Evolutionary conservation across 2,888 invertebrate genomes (phyloP).

Genomic region (Omphaloscelis lunosa): DNA sequence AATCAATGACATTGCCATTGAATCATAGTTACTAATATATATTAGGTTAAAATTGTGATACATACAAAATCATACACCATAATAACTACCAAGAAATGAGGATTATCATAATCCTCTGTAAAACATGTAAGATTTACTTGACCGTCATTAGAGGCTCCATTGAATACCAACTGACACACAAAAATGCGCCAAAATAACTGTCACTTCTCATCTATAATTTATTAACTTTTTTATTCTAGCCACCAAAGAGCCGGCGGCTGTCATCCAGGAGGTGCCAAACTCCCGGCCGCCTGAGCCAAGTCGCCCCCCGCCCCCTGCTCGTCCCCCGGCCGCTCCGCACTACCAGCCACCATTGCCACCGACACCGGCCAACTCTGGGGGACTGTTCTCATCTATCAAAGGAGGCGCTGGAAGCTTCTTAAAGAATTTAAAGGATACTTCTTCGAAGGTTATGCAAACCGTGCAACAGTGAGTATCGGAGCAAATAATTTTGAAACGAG

Average conservation of each 20-base stretch:
- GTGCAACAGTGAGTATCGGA: constrained; percentile 95
- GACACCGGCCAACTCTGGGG: constrained; percentile 85
- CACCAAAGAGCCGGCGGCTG: constrained; percentile 77
- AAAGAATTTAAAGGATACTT: constrained; percentile 98
- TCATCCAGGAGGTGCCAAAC: constrained; percentile 76
- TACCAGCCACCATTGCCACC: constrained; percentile 77
- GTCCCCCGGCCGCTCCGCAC: constrained; percentile 80
- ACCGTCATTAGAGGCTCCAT: neutral
- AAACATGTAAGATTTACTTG: constrained; percentile 11
- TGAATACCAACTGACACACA: constrained; percentile 3
- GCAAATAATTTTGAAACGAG: neutral
- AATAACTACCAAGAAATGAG: neutral
- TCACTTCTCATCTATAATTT: constrained; percentile 4
- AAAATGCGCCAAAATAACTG: constrained; percentile 11
- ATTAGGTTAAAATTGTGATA: neutral
- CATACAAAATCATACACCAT: neutral
- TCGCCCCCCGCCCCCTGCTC: constrained; percentile 79
- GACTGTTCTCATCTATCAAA: constrained; percentile 96
- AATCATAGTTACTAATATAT: neutral
- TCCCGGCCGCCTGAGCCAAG: constrained; percentile 82
- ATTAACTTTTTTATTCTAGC: constrained; percentile 74
- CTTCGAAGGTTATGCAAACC: constrained; percentile 98
- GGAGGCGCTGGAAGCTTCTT: constrained; percentile 98
- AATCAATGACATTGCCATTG: neutral
- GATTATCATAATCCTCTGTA: neutral